Base-by-base conservation (phyloP, 1,140 invertebrate genomes). In the Cydia amplana region DNA sequence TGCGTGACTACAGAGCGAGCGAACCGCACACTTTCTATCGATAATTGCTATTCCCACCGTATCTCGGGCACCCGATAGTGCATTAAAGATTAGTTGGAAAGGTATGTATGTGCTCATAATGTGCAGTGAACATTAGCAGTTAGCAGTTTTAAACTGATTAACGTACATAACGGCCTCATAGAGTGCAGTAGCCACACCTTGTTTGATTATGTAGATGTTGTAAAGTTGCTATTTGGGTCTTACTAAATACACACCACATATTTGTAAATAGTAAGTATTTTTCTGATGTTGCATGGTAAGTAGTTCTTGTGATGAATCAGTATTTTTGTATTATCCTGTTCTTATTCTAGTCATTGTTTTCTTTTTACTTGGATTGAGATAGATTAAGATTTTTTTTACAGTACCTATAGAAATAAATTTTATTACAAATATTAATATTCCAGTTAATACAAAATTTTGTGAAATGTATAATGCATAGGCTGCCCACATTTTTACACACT, bases 21-120 rank as follows among this genome's bases (percentile, higher is more conserved):
- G 65, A 70, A n/a, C 16, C 65, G 7, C 65, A 36, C 43, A 70
- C 65, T 70, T 70, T 70, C 65, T 70, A 70, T 40, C n/a, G 65
- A 70, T 70, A 70, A 43, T 70, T 70, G n/a, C 65, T 70, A 70
- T 70, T 70, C 65, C 32, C n/a, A 18, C 12, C 65, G 65, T 70
- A 70, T 70, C 65, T 70, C 28, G 16, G n/a, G 55, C 55, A 23
- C 55, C 20, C 28, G 65, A 70, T 40, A 70, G 65, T 70, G 65
- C 65, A 70, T 70, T 18, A n/a, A n/a, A 70, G 65, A 70, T 70
- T 43, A 40, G 16, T 36, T 3, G 10, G 16, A 70, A 70, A 70
- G 65, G 65, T 70, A 70, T 6, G 65, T 70, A 70, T 6, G 65
- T 40, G 63, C 28, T 28, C 14, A 55, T 55, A 55, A 23, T 23